Evolutionary conservation across 2,113 vertebrate genomes (phyloP).

Genomic region (Cephalopterus ornatus): DNA sequence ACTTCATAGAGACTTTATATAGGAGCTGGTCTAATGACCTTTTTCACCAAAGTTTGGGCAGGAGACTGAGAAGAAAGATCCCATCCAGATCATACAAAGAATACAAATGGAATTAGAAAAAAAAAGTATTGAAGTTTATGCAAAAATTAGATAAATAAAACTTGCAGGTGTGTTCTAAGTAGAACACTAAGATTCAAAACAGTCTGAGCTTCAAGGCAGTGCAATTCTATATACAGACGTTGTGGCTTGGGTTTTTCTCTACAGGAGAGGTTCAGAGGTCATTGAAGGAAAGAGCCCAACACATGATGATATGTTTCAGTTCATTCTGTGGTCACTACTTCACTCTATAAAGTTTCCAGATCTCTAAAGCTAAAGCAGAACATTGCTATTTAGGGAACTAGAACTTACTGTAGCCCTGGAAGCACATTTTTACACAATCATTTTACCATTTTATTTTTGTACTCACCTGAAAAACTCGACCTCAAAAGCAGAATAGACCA

Average conservation of each 20-base stretch:
- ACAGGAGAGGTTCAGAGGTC: background rate
- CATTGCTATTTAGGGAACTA: background rate
- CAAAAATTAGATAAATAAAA: background rate
- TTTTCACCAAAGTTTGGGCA: background rate
- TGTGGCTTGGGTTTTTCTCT: background rate
- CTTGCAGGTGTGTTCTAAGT: background rate
- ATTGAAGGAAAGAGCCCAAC: constrained; percentile 13
- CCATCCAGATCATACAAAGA: background rate
- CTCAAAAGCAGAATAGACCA: background rate
- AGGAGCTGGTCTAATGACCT: background rate
- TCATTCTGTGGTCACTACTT: background rate
- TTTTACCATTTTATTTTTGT: background rate
- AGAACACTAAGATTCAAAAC: background rate
- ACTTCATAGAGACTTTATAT: background rate
- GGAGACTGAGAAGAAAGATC: background rate
- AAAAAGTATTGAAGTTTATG: background rate
- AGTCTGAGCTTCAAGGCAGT: background rate
- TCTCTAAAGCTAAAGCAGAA: background rate
- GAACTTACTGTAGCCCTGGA: background rate
- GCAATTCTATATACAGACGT: background rate
- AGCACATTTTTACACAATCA: background rate
- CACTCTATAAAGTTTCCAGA: background rate
- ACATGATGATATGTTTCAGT: background rate
- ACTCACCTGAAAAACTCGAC: background rate
- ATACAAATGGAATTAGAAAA: background rate